phyloP scores from a whole-genome alignment of 2,797 vertebrate species.

The Dendrocincla tyrannina region DNA sequence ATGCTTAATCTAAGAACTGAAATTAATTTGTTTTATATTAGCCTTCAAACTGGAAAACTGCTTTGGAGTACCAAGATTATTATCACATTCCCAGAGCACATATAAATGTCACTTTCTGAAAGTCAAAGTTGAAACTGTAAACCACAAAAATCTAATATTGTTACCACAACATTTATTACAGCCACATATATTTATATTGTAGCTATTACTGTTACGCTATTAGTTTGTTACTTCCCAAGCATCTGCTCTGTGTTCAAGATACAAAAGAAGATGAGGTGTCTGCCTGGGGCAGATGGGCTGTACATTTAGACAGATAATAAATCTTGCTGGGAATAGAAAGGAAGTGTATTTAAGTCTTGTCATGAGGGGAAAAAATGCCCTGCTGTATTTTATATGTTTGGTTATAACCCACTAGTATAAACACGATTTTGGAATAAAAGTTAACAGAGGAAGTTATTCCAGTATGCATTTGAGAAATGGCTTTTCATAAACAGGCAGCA shows the following conservation, averaged over 20 bases:
- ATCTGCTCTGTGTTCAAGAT: background rate
- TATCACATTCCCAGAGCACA: background rate
- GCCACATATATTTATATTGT: constrained; percentile 2
- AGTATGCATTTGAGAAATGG: background rate
- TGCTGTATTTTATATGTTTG: background rate
- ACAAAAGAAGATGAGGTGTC: background rate
- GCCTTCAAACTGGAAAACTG: constrained; percentile 34
- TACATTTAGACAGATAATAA: background rate
- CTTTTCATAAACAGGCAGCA: background rate
- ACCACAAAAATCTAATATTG: constrained; percentile 41
- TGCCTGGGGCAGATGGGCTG: background rate
- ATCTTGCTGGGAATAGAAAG: background rate
- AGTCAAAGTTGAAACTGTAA: constrained; percentile 45
- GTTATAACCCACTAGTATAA: background rate
- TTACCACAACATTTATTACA: constrained; percentile 43
- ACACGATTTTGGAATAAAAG: background rate
- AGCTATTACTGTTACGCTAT: background rate
- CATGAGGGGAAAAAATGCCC: background rate
- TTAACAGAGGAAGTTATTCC: background rate
- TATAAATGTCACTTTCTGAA: constrained; percentile 52
- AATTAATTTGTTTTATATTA: constrained; percentile 55
- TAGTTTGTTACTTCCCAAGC: constrained; percentile 10
- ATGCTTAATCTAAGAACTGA: constrained; percentile 24
- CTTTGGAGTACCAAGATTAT: constrained; percentile 38
- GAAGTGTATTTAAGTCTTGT: background rate